These are phyloP conservation scores for Meriones unguiculatus DNA, from an alignment of 2,113 vertebrate species.

Conservation along the genomic window DNA sequence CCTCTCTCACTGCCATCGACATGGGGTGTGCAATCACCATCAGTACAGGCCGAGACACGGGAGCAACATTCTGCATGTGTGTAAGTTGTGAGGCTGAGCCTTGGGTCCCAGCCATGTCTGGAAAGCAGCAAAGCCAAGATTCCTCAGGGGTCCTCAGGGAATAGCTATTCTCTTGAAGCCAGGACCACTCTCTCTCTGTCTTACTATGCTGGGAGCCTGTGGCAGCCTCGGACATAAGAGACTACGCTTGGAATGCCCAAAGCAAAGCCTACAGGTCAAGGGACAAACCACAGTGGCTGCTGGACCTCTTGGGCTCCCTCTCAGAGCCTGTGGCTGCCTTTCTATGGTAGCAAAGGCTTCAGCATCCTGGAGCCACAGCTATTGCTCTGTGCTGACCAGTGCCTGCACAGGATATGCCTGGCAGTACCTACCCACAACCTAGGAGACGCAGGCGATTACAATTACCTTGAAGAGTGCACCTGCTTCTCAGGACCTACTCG, in stretches of 20 bases:
- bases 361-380: not conserved
- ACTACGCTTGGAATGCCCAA: not conserved
- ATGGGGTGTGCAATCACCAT: not conserved
- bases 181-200: not conserved
- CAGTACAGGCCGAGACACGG: not conserved
- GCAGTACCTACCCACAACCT: not conserved
- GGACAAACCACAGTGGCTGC: not conserved
- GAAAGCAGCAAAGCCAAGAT: not conserved
- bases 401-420: not conserved
- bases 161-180: not conserved
- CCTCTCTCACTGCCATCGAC: not conserved
- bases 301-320: not conserved
- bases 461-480: rapidly evolving
- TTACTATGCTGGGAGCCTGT: not conserved
- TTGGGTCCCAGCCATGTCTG: not conserved
- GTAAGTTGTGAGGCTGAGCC: not conserved
- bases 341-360: not conserved
- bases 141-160: not conserved
- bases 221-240: not conserved
- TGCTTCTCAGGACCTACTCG: not conserved
- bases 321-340: not conserved
- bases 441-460: rapidly evolving
- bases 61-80: not conserved
- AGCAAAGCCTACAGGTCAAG: not conserved
- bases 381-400: not conserved